Conservation (phyloP, 2,113 vertebrate genomes). For the Tiliqua scincoides region DNA sequence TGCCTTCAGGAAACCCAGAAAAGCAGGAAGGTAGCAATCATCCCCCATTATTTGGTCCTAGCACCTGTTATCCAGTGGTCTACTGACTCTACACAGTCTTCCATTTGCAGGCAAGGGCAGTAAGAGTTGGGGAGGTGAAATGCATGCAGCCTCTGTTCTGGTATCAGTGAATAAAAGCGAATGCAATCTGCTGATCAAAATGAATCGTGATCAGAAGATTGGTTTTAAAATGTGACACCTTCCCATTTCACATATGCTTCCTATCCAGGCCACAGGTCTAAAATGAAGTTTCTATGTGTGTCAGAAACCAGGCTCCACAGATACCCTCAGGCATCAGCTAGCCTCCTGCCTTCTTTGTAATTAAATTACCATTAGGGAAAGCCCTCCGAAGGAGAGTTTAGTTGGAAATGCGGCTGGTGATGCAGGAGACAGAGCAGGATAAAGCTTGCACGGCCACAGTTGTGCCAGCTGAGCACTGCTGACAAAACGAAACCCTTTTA, state of each 20-base stretch:
- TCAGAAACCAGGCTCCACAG: neutral
- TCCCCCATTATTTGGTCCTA: neutral
- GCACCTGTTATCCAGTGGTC: neutral
- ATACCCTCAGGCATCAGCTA: constrained; percentile 10
- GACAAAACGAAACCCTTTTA: constrained; percentile 61
- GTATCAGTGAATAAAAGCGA: neutral
- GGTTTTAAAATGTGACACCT: constrained; percentile 28
- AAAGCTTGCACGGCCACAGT: constrained; percentile 50
- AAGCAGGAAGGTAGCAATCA: neutral
- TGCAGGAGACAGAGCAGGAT: constrained; percentile 24
- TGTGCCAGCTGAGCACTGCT: constrained; percentile 38
- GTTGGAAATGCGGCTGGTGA: constrained; percentile 27
- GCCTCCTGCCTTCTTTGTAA: neutral
- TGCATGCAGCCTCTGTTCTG: neutral
- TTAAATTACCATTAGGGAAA: constrained; percentile 8
- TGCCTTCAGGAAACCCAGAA: neutral
- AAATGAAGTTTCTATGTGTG: neutral
- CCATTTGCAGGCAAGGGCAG: neutral
- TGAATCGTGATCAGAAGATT: neutral
- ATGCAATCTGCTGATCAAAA: neutral
- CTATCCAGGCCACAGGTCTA: neutral
- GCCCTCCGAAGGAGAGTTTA: neutral
- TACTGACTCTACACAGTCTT: neutral
- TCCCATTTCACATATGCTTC: constrained; percentile 16
- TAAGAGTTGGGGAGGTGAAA: neutral